Conservation (phyloP, 2,113 vertebrate species). For the Lipotes vexillifer region DNA sequence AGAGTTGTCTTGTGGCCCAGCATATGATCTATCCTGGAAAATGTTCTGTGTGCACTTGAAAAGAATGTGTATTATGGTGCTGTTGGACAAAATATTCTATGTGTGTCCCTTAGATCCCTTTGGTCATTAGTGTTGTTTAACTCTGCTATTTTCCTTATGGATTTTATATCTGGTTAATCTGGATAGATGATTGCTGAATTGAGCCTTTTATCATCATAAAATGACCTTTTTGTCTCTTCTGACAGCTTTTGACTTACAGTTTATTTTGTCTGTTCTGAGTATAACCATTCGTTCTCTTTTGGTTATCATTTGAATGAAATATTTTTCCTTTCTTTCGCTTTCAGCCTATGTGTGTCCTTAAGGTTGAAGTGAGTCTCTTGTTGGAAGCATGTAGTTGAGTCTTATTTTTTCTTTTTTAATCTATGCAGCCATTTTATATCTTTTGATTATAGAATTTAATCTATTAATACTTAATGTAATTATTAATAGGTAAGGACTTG, state of each 20-base stretch:
- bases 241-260: background rate
- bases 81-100: background rate
- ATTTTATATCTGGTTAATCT: background rate
- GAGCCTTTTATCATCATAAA: background rate
- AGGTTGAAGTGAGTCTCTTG: background rate
- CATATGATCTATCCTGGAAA: background rate
- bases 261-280: background rate
- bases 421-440: background rate
- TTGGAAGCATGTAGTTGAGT: background rate
- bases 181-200: background rate
- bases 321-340: background rate
- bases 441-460: background rate
- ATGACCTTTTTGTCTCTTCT: background rate
- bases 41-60: background rate
- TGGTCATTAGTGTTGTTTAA: background rate
- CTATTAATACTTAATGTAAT: background rate
- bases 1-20: background rate
- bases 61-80: background rate
- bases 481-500: background rate
- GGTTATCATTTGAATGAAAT: background rate
- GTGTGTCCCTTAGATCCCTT: background rate
- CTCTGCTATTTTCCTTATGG: background rate
- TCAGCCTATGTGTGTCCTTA: background rate
- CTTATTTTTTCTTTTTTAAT: background rate
- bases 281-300: background rate